phyloP scores from a whole-genome alignment of 2,797 vertebrate genomes.

The Melanogrammus aeglefinus region DNA sequence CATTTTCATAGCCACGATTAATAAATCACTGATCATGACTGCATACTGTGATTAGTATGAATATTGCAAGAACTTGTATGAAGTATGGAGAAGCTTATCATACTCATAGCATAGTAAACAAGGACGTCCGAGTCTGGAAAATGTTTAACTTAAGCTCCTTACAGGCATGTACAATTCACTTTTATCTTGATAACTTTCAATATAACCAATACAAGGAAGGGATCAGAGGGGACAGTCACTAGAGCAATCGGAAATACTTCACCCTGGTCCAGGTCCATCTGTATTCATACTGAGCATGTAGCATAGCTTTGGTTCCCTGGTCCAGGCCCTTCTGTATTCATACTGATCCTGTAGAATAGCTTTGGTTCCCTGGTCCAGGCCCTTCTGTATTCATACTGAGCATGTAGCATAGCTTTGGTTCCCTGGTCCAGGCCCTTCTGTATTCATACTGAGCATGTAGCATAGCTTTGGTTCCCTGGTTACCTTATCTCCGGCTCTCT shows the following conservation, averaged over 20 bases:
- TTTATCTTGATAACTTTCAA: background rate
- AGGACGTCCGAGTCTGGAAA: background rate
- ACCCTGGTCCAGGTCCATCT: background rate
- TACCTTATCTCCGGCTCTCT: background rate
- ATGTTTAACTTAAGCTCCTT: background rate
- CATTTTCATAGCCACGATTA: slow-evolving; percentile 10
- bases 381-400: background rate
- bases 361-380: background rate
- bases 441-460: background rate
- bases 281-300: background rate
- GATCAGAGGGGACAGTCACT: background rate
- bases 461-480: background rate
- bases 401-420: background rate
- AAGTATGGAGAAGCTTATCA: background rate
- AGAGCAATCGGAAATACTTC: background rate
- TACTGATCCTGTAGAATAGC: background rate
- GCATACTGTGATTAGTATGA: background rate
- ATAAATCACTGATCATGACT: slow-evolving; percentile 52
- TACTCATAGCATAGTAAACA: background rate
- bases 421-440: background rate
- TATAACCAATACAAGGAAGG: background rate
- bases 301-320: background rate
- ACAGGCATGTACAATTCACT: background rate
- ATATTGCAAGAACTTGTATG: background rate
- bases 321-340: no score